phyloP scores from a whole-genome alignment of 2,113 vertebrate species.

The Antennarius striatus region DNA sequence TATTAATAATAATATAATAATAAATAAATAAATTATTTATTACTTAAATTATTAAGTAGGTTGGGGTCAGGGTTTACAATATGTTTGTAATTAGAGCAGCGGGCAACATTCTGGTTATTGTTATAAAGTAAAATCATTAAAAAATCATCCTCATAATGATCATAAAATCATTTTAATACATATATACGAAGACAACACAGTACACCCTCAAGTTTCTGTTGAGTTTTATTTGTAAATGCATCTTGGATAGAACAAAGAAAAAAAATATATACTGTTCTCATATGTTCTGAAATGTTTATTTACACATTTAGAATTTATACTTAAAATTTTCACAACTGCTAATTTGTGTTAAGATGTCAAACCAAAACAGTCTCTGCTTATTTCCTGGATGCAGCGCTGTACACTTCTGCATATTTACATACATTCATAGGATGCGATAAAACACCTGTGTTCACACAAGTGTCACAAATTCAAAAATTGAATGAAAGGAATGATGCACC shows the following conservation, averaged over 20 bases:
- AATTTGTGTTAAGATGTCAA: conserved; percentile 52
- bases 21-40: no score
- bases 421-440: conserved; percentile 96
- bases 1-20: no score
- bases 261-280: conserved; percentile 77
- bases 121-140: no score
- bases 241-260: conserved; percentile 90
- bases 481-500: conserved; percentile 85
- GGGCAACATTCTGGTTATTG: no score
- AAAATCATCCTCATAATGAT: no score
- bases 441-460: conserved; percentile 85
- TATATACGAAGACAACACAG: conserved; percentile 4
- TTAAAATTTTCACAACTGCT: conserved; percentile 67
- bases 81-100: no score
- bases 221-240: conserved; percentile 97
- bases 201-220: conserved; percentile 67
- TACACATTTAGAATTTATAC: conserved; percentile 70
- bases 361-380: conserved; percentile 60
- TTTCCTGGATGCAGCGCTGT: conserved; percentile 82
- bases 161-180: no score
- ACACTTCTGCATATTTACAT: conserved; percentile 89
- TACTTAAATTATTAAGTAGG: no score
- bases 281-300: conserved; percentile 76
- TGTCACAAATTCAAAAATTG: conserved; percentile 84
- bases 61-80: no score